Base-by-base conservation (phyloP, 37 sponge, comb jelly and placozoan species). In the Diacarnus erythraeanus region DNA sequence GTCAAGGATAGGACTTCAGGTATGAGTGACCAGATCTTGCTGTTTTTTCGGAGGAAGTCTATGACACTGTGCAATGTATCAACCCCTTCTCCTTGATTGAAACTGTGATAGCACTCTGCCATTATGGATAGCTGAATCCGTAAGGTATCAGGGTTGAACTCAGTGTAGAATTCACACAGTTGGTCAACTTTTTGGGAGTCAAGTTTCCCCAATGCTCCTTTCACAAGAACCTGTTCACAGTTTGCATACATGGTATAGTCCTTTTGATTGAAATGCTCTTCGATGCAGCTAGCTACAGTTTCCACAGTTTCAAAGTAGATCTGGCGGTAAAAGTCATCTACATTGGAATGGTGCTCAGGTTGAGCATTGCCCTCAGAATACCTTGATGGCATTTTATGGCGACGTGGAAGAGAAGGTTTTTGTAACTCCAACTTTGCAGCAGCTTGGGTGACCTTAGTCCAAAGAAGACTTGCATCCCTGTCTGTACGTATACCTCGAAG, bases 291-390 rank as follows among this genome's bases (percentile, higher is more conserved):
- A 47, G 51, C 51, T 47, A 47, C 51, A 47, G 51, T 47, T 6
- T 47, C 51, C 51, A 47, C 51, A 47, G 51, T 47, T 47, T 47
- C 51, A 47, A 60, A 60, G 22, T 60, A 25, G 26, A 60, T 25
- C 23, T 60, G 61, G 61, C 61, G 27, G 61, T 60, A 20, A 20
- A 60, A 25, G 61, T 60, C 22, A 6, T 60, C 61, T 60, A 60
- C 27, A 60, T 60, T 60, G 61, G 61, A 60, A 60, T 60, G 61
- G 61, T 26, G 61, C 61, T 60, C 61, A 60, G 61, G 26, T 60
- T 60, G 61, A 60, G 27, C 61, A 60, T 25, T 60, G 22, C 61
- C 61, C 61, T 60, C 61, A 6, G 22, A 60, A 60, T 60, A 60
- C 61, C 61, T 60, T 60, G 61, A 60, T 60, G 61, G 26, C 61